Base-by-base conservation (phyloP, 2,113 vertebrate species). In the Gambusia holbrooki region DNA sequence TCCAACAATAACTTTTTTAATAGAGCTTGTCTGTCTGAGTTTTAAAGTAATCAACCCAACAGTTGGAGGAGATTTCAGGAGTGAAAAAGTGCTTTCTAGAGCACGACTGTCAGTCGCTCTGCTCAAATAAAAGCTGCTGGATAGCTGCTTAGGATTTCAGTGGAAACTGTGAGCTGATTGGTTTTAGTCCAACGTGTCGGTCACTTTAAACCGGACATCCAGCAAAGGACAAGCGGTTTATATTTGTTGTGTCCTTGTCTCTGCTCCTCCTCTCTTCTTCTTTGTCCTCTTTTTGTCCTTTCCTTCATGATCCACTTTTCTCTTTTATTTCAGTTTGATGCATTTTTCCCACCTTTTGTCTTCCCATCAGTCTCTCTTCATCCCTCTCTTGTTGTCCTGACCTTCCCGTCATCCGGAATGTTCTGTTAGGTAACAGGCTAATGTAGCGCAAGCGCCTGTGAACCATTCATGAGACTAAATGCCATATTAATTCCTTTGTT, bases 151-250 rank as follows among this genome's bases (percentile, higher is more conserved):
- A 83, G 66, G 22, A 25, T 64, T 85, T 88, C 81, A 76, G 11
- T 37, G 66, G 77, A 90, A 91, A 78, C 77, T 83, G 32, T 76
- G 74, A 72, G 71, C 74, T 93, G 89, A 93, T 90, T 93, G 89
- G 91, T 87, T 93, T 92, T 92, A 30, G 87, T 86, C 89, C 90
- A 92, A 86, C 72, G 84, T 77, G 64, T 78, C 81, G 77, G 73
- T 69, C 70, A 58, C 78, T 81, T 89, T 80, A 82, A 87, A 90
- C 69, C 62, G n/a, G 73, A 77, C 37, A 35, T 67, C 79, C 82
- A 70, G 72, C 64, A 69, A 66, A 77, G 77, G 70, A 69, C 75
- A 58, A 25, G 22, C 45, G 81, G 77, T 91, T 87, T 89, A 87
- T 88, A 79, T 63, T 69, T 13, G 65, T 79, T 71, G 33, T 65